A percentile compares a stretch with the other conserved stretches of the same genome.
Conservation (phyloP, 2,888 invertebrate species). For the Troilus luridus region DNA sequence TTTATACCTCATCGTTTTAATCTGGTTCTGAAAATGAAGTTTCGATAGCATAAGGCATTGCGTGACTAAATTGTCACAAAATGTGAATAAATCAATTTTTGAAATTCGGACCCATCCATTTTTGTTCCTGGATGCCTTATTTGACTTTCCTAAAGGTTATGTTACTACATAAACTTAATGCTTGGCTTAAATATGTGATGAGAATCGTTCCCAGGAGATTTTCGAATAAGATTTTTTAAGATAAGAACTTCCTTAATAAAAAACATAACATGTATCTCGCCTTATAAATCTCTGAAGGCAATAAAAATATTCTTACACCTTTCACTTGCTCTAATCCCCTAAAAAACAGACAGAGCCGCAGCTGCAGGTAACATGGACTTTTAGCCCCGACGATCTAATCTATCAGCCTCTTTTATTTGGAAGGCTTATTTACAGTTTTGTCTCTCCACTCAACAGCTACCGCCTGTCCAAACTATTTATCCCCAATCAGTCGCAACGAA, state of each 20-base stretch:
- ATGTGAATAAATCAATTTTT: too few species aligned
- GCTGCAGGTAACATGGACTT: constrained; percentile 12
- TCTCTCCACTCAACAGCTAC: background rate
- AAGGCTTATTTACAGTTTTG: constrained; percentile 10
- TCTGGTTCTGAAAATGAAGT: too few species aligned
- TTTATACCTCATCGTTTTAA: too few species aligned
- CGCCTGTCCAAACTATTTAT: background rate
- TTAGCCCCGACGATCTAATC: background rate
- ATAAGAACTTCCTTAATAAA: background rate
- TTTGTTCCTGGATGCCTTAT: too few species aligned
- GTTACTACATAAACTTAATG: background rate
- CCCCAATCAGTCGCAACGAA: background rate
- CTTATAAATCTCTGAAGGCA: background rate
- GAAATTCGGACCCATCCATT: too few species aligned
- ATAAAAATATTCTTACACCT: background rate
- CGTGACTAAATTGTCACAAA: too few species aligned
- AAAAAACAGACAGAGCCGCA: background rate
- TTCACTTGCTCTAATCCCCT: background rate
- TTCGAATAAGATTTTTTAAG: background rate
- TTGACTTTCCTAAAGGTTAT: background rate
- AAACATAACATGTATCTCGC: background rate
- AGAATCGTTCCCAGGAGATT: background rate
- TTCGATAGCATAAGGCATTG: too few species aligned
- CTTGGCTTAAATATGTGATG: background rate
- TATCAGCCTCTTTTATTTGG: background rate